Evolutionary conservation across 2,113 vertebrate species (phyloP), one percentile per base, ranked within the genome.

Genomic region (Mesoclemmys tuberculata): DNA sequence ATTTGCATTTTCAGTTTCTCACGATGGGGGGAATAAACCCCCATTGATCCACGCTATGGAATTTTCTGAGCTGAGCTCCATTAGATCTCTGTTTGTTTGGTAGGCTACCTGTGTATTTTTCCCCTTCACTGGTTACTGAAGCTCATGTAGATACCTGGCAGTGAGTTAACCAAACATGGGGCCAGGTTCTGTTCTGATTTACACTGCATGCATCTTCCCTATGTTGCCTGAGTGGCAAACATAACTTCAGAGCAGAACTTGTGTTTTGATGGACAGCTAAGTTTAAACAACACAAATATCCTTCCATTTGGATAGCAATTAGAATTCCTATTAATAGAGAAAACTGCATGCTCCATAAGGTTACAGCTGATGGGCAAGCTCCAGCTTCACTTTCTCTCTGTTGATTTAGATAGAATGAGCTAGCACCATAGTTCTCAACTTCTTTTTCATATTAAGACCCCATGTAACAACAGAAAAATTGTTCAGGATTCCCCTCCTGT

Each of bases 1-100:
- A 61, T 80, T 90, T 38, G 44, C 24, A 46, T 92, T 90, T 78
- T 93, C 81, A n/a, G 82, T 3, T 2, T 22, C 29, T 90, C 95
- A 64, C 48, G 41, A 14, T 77, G 80, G 55, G 1, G 5, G 79
- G 38, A 13, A 3, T 75, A 92, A 27, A 12, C 26, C 24, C 41
- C 13, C 41, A 8, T 44, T 21, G 64, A 14, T 48, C n/a, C 71
- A 48, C 46, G 22, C 12, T 18, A 29, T 79, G 19, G 48, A 26
- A 51, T 90, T 84, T 83, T 79, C 9, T 41, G 51, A 41, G 19
- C 19, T 41, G 49, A 68, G 7, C 38, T 80, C 44, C 56, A 41
- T 12, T 29, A 46, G 11, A 77, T 27, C 38, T 6, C 90, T 87
- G 22, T 19, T 27, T 58, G 27, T 21, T 22, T 4, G 4, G 7